phyloP scores from a whole-genome alignment of 2,888 invertebrate species.

The Harpalus rufipes region DNA sequence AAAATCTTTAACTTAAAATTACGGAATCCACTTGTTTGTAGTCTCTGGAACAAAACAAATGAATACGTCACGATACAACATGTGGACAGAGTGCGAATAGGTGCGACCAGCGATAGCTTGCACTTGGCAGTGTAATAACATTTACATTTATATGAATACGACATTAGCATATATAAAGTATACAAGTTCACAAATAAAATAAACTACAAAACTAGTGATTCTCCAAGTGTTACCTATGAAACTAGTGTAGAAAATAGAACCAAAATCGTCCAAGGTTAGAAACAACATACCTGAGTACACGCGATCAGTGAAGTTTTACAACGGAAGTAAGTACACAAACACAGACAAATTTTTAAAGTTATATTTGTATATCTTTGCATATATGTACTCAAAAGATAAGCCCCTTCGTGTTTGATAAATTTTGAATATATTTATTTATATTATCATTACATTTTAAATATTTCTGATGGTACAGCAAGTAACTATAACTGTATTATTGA shows the following conservation, averaged over 20 bases:
- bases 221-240: neutral
- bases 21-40: neutral
- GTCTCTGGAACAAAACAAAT: neutral
- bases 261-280: neutral
- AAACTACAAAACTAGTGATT: neutral
- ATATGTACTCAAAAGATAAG: no score
- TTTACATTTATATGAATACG: constrained; percentile 4
- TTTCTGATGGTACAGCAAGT: no score
- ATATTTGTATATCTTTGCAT: no score
- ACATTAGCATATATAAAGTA: neutral
- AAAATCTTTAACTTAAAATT: neutral
- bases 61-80: neutral
- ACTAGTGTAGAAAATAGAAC: neutral
- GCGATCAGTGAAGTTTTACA: neutral
- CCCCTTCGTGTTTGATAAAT: no score
- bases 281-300: neutral
- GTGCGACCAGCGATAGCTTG: neutral
- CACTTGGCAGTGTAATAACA: neutral
- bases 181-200: neutral
- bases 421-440: no score
- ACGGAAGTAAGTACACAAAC: no score
- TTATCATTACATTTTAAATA: no score
- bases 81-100: neutral
- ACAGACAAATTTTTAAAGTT: no score
- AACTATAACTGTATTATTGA: no score